Conservation (phyloP, 1,140 invertebrate species). For the Brachystomella parvula region DNA sequence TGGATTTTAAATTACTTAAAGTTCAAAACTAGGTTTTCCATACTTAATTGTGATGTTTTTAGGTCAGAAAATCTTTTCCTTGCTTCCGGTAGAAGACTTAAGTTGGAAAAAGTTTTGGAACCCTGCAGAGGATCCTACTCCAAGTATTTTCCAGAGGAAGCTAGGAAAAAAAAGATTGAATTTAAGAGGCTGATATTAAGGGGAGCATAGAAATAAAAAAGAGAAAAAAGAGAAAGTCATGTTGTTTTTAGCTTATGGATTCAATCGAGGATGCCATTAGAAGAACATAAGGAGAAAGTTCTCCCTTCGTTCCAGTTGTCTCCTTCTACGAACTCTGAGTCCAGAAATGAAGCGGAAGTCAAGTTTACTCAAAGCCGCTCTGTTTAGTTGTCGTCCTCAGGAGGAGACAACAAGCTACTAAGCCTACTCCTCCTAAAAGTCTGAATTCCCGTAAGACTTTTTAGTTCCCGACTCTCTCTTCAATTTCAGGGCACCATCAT, state of each 20-base stretch:
- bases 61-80: too few relatives aligned
- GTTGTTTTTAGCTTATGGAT: neutral
- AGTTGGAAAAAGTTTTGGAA: too few relatives aligned
- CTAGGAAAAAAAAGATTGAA: neutral
- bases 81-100: neutral
- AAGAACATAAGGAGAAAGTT: neutral
- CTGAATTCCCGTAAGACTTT: neutral
- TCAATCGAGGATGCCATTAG: neutral
- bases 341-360: neutral
- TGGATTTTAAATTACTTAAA: too few relatives aligned
- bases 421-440: neutral
- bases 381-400: neutral
- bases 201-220: neutral
- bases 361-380: neutral
- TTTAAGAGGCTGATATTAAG: neutral
- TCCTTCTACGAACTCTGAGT: neutral
- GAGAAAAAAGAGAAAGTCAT: neutral
- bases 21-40: too few relatives aligned
- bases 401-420: neutral
- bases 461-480: neutral
- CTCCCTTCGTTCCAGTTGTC: neutral
- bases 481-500: neutral
- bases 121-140: neutral
- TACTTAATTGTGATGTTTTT: too few relatives aligned
- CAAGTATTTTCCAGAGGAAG: neutral